phyloP scores from a whole-genome alignment of 2,888 invertebrate species.

The Pemphredon lugubris region DNA sequence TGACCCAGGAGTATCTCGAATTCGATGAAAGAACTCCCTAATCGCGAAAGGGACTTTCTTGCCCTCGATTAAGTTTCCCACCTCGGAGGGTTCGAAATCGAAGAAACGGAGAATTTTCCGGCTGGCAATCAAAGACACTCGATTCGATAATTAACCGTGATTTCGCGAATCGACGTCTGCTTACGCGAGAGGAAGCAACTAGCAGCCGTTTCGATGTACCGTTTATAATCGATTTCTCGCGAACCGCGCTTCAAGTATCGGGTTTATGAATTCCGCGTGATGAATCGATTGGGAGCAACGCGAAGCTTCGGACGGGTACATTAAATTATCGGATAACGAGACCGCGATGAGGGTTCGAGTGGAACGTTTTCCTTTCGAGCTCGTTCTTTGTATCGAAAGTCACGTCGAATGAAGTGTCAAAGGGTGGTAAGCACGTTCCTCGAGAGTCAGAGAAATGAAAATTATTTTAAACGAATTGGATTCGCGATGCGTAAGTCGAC shows the following conservation, averaged over 20 bases:
- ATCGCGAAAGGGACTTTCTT: not conserved
- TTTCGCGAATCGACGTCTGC: not conserved
- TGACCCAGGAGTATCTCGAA: no score
- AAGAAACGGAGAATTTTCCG: no score
- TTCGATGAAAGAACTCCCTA: not conserved
- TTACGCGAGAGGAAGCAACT: not conserved
- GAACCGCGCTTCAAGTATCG: conserved; percentile 10
- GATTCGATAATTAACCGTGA: not conserved
- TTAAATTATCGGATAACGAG: conserved; percentile 34
- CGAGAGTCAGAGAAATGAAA: not conserved
- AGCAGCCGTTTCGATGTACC: not conserved
- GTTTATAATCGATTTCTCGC: conserved; percentile 9
- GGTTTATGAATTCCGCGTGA: conserved; percentile 11
- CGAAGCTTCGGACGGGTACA: conserved; percentile 6
- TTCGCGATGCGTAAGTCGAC: not conserved
- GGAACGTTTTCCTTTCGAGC: no score
- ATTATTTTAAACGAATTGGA: conserved; percentile 4
- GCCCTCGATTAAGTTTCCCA: no score
- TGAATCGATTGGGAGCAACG: conserved; percentile 26
- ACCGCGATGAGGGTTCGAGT: conserved; percentile 22
- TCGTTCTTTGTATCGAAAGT: not conserved
- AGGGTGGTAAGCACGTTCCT: not conserved
- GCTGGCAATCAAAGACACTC: not conserved
- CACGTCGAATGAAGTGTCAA: no score
- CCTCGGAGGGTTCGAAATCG: no score